Evolutionary conservation across 2,888 invertebrate genomes (phyloP).

Genomic region (Schrankia costaestrigalis): DNA sequence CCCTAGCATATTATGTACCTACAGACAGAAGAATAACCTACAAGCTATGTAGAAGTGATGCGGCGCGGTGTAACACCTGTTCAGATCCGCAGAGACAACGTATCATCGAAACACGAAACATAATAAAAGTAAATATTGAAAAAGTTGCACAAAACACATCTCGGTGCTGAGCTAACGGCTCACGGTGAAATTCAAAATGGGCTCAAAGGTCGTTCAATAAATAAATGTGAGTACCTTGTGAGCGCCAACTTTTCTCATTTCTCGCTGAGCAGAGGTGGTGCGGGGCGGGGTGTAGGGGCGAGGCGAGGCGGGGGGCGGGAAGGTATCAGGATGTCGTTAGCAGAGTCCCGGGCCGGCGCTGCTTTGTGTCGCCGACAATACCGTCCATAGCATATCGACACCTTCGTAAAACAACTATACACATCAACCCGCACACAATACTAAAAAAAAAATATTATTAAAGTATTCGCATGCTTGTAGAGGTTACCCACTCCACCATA

Average conservation of each 20-base stretch:
- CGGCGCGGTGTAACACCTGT: background rate
- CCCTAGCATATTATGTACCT: too few relatives aligned
- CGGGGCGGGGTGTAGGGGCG: background rate
- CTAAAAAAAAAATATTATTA: too few relatives aligned
- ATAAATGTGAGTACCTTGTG: conserved; percentile 29
- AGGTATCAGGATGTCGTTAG: too few relatives aligned
- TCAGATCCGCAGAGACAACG: conserved; percentile 2
- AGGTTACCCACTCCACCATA: too few relatives aligned
- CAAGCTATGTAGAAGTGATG: too few relatives aligned
- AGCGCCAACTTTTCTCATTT: conserved; percentile 34
- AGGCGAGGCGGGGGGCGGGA: background rate
- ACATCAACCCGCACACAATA: too few relatives aligned
- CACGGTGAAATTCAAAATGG: conserved; percentile 22
- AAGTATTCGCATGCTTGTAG: too few relatives aligned
- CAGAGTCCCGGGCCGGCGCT: too few relatives aligned
- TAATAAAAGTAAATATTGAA: conserved; percentile 18
- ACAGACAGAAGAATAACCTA: too few relatives aligned
- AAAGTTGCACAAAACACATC: conserved; percentile 17
- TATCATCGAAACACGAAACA: conserved; percentile 1
- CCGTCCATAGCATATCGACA: too few relatives aligned
- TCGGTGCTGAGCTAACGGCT: conserved; percentile 10
- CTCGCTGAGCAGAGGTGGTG: background rate
- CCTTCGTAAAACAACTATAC: too few relatives aligned
- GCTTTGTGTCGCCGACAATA: too few relatives aligned
- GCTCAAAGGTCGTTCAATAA: conserved; percentile 29